phyloP scores from a whole-genome alignment of 2,113 vertebrate genomes.

The Aptenodytes patagonicus region DNA sequence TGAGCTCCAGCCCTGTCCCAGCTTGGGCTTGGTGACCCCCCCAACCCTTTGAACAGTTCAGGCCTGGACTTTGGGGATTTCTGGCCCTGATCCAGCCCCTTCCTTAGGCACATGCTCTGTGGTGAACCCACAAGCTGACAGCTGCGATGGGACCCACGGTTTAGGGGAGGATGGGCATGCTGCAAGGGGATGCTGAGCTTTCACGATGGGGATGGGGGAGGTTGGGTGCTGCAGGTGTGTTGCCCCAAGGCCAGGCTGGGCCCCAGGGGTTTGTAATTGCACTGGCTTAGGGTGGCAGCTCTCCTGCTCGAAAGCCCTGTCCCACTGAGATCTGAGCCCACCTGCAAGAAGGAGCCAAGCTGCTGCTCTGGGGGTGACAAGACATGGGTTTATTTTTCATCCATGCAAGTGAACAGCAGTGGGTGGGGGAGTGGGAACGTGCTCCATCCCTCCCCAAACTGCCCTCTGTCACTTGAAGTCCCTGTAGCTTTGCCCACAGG shows the following conservation, averaged over 20 bases:
- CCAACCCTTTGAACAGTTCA: not conserved
- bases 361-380: not conserved
- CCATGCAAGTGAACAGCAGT: not conserved
- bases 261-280: not conserved
- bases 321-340: not conserved
- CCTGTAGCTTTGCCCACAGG: not conserved
- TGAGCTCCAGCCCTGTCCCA: not conserved
- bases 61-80: not conserved
- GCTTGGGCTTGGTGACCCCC: not conserved
- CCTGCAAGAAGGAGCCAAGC: not conserved
- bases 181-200: not conserved
- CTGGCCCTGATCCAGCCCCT: not conserved
- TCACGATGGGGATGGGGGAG: not conserved
- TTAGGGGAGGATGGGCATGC: not conserved
- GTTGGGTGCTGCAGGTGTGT: not conserved
- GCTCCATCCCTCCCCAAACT: not conserved
- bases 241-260: not conserved
- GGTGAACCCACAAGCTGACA: not conserved
- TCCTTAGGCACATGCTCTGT: accelerated
- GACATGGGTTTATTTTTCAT: constrained; percentile 59
- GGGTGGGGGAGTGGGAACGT: not conserved
- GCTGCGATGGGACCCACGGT: accelerated
- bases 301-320: not conserved
- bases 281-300: not conserved
- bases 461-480: not conserved